A percentile compares a stretch with the other conserved stretches of the same genome.
Evolutionary conservation across 2,888 invertebrate genomes (phyloP).

Genomic region (Monopis laevigella): DNA sequence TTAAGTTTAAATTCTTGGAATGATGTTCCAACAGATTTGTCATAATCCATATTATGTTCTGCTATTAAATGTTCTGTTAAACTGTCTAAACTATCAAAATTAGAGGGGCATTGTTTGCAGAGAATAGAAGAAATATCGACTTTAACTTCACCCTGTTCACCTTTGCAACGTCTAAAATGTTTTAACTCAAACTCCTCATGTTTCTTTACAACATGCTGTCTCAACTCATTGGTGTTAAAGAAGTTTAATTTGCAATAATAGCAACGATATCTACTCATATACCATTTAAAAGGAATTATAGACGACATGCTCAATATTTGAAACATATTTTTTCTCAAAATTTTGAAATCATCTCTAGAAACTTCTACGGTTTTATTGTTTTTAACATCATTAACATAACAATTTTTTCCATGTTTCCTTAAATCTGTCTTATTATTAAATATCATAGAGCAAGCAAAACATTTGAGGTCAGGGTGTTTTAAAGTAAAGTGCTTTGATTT

Average conservation of each 20-base stretch:
- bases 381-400: constrained; percentile 18
- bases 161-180: constrained; percentile 37
- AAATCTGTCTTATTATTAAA: constrained; percentile 38
- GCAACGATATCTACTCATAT: constrained; percentile 41
- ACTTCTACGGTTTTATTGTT: constrained; percentile 1
- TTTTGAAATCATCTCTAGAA: constrained; percentile 34
- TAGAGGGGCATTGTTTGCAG: constrained; percentile 49
- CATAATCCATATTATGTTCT: constrained; percentile 43
- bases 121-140: constrained; percentile 37
- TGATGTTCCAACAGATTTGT: constrained; percentile 28
- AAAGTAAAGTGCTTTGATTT: constrained; percentile 40
- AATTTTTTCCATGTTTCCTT: constrained; percentile 37
- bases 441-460: constrained; percentile 37
- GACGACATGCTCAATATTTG: constrained; percentile 45
- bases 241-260: constrained; percentile 51
- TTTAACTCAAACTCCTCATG: constrained; percentile 45
- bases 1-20: constrained; percentile 35
- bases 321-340: constrained; percentile 35
- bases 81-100: constrained; percentile 38
- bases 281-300: constrained; percentile 46
- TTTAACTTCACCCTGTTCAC: constrained; percentile 42
- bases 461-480: constrained; percentile 39
- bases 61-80: constrained; percentile 47
- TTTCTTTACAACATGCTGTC: constrained; percentile 34
- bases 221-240: constrained; percentile 35